Evolutionary conservation across 1,140 invertebrate genomes (phyloP).

Genomic region (Oreohelix idahoensis): DNA sequence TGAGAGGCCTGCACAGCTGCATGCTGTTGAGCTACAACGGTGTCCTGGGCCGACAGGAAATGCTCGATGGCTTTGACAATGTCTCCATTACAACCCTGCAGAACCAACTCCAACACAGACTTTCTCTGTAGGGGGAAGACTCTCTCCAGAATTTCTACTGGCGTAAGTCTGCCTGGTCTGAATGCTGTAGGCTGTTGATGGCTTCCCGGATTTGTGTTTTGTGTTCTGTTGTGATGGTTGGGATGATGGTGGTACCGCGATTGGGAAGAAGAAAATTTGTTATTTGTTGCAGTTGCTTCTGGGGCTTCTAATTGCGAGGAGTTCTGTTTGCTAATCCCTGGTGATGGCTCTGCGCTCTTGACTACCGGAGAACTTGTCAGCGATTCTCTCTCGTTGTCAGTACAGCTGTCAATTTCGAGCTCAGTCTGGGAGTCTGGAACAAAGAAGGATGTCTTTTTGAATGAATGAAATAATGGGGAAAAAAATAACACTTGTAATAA

Average conservation of each 20-base stretch:
- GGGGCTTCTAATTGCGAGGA: neutral
- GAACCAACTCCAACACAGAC: conserved; percentile 88
- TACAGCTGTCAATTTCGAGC: conserved; percentile 47
- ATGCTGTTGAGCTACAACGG: conserved; percentile 58
- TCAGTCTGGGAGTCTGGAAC: conserved; percentile 41
- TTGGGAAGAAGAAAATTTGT: neutral
- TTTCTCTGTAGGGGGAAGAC: conserved; percentile 89
- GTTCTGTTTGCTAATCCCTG: neutral
- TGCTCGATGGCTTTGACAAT: conserved; percentile 85
- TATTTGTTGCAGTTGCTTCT: neutral
- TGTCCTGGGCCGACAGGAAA: conserved; percentile 74
- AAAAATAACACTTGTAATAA: too few relatives aligned
- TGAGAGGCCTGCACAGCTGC: conserved; percentile 27
- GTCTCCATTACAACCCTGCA: conserved; percentile 88
- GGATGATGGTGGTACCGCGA: neutral
- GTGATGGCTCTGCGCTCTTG: conserved; percentile 13
- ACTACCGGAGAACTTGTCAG: neutral
- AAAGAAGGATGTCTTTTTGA: too few relatives aligned
- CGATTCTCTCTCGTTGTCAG: conserved; percentile 45
- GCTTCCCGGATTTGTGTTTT: neutral
- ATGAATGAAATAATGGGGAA: too few relatives aligned
- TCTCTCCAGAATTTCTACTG: conserved; percentile 87
- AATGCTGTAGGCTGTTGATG: conserved; percentile 39
- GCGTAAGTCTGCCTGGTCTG: conserved; percentile 75
- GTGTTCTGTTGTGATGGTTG: neutral